Evolutionary conservation across 2,888 invertebrate genomes (phyloP).

Genomic region (Conchocele bisecta): DNA sequence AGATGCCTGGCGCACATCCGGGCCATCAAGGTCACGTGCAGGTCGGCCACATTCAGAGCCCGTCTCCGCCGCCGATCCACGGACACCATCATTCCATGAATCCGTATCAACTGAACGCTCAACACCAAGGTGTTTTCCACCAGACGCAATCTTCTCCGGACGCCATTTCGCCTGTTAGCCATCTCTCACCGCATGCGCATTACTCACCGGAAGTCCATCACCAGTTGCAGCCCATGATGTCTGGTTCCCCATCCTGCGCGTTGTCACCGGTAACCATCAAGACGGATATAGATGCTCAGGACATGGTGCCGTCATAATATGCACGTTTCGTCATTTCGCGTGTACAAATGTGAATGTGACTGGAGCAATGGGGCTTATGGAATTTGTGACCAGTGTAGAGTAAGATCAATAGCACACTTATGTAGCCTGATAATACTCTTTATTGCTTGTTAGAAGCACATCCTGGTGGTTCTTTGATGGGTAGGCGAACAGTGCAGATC

Average conservation of each 20-base stretch:
- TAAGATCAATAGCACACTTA: too few relatives aligned
- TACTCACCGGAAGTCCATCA: conserved; percentile 35
- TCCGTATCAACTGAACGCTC: conserved; percentile 25
- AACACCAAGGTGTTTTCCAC: conserved; percentile 28
- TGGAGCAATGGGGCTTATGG: too few relatives aligned
- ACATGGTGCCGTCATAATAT: conserved; percentile 23
- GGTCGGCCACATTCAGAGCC: conserved; percentile 40
- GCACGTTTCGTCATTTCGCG: too few relatives aligned
- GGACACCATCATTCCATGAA: conserved; percentile 6
- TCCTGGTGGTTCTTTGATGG: too few relatives aligned
- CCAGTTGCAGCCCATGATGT: conserved; percentile 28
- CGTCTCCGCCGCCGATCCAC: conserved; percentile 30
- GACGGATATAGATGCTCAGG: conserved; percentile 53
- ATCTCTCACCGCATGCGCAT: conserved; percentile 26
- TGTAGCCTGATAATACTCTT: too few relatives aligned
- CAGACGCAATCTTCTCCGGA: conserved; percentile 30
- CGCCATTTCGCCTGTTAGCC: conserved; percentile 19
- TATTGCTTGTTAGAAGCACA: too few relatives aligned
- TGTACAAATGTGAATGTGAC: too few relatives aligned
- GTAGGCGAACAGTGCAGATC: too few relatives aligned
- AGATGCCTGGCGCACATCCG: conserved; percentile 39
- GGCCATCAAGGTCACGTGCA: conserved; percentile 51
- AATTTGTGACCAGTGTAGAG: too few relatives aligned
- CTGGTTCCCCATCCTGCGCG: conserved; percentile 26
- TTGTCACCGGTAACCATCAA: conserved; percentile 48